Base-by-base conservation (phyloP, 2,113 vertebrate genomes). In the Gadus macrocephalus region DNA sequence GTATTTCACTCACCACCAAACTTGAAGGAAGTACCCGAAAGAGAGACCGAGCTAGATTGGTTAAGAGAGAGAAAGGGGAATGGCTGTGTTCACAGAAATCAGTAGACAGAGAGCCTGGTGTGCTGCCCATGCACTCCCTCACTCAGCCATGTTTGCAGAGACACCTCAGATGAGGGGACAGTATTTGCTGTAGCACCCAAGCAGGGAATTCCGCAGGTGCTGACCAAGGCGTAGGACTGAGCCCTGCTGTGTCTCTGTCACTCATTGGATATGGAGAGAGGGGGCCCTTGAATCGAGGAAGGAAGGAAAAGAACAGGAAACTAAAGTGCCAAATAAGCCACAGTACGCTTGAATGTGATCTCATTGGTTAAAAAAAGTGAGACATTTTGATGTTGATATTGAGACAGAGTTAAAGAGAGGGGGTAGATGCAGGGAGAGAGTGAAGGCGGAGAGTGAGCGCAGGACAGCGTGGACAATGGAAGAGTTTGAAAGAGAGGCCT, bases 151-250 rank as follows among this genome's bases (percentile, higher is more conserved):
- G 77, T 88, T 91, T 90, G 81, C 82, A 11, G 76, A 88, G 85
- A 89, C 84, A 74, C 85, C 86, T 87, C 78, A 74, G 85, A 87
- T 77, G 83, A 88, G 74, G 82, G 84, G 80, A 89, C 75, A 78
- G 86, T 93, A 84, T 96, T 95, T 95, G 90, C 92, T 90, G 89
- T 91, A 91, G 90, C 93, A 92, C 91, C 89, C 91, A 91, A 83
- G 89, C 90, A 84, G 91, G 78, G 91, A 94, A 92, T 91, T 93
- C 89, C 92, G 83, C 91, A 91, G 88, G 84, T 91, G 87, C 86
- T 74, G 76, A 85, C 75, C 83, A 90, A 91, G 85, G 86, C 80
- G 82, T 85, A 87, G 84, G 88, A 66, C 82, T 89, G 84, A 88
- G 71, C 76, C 69, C 22, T 70, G 61, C 74, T 80, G 70, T 70